These are phyloP conservation scores for Rhinolophus sinicus DNA, from an alignment of 2,113 vertebrate species.

Conservation along the genomic window DNA sequence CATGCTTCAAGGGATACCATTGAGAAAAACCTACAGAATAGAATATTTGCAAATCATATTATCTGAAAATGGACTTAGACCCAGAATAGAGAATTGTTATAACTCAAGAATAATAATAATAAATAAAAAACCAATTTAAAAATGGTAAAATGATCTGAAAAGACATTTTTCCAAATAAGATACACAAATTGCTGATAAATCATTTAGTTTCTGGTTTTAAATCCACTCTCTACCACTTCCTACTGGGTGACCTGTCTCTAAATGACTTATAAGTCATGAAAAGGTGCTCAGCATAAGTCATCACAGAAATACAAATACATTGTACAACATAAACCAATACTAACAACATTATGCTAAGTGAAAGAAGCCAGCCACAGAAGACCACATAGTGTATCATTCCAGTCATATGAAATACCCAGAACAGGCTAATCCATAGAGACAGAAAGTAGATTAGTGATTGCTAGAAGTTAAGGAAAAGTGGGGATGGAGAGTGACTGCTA, in stretches of 20 bases:
- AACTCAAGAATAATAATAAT: background rate
- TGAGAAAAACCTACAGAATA: background rate
- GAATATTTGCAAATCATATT: background rate
- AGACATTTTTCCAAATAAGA: conserved; percentile 10
- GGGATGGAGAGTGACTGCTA: background rate
- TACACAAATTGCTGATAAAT: background rate
- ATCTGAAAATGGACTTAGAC: background rate
- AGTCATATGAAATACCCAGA: background rate
- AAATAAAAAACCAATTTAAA: background rate
- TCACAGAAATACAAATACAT: conserved; percentile 7
- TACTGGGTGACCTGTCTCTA: background rate
- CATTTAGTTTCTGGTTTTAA: background rate
- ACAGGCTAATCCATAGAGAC: background rate
- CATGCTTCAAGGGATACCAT: conserved; percentile 15
- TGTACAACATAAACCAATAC: background rate
- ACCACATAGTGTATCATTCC: background rate
- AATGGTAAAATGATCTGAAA: background rate
- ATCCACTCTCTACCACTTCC: background rate
- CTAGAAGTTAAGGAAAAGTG: background rate
- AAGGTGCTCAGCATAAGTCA: background rate
- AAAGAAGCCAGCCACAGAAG: background rate
- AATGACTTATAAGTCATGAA: background rate
- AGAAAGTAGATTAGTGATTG: background rate
- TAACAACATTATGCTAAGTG: background rate
- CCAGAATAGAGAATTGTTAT: background rate